These are phyloP conservation scores for Acestrorhynchus altus DNA, from an alignment of 2,797 vertebrate genomes.

Conservation along the genomic window DNA sequence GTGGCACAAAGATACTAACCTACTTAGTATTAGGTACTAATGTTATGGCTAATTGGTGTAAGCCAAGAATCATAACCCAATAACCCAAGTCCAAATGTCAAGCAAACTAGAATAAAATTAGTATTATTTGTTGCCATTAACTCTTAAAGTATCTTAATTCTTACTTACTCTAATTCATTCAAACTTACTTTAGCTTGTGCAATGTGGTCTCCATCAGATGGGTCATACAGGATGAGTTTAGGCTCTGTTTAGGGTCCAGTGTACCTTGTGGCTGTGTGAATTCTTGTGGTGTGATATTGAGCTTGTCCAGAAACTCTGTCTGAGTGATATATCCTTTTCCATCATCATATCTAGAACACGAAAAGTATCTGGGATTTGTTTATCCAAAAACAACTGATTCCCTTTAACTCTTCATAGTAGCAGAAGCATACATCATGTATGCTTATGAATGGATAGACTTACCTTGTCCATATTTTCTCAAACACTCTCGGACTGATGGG, in stretches of 20 bases:
- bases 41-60: too few relatives aligned
- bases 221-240: constrained; percentile 32
- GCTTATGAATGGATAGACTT: constrained; percentile 33
- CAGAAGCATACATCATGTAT: neutral
- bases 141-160: too few relatives aligned
- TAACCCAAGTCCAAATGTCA: neutral
- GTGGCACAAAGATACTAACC: too few relatives aligned
- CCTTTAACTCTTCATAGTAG: neutral
- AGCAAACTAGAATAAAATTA: neutral
- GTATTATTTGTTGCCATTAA: neutral
- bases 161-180: too few relatives aligned
- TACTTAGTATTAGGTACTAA: too few relatives aligned
- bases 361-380: neutral
- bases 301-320: constrained; percentile 74
- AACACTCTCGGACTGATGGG: constrained; percentile 74
- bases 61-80: too few relatives aligned
- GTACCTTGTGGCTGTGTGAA: constrained; percentile 57
- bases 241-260: constrained; percentile 51
- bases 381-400: neutral
- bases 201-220: constrained; percentile 41
- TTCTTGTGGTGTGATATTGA: constrained; percentile 60
- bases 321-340: constrained; percentile 73
- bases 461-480: constrained; percentile 81
- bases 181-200: constrained; percentile 67
- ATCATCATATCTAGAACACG: constrained; percentile 74